These are phyloP conservation scores for Ptychochromis oligacanthus DNA, from an alignment of 2,113 vertebrate species.

Conservation along the genomic window DNA sequence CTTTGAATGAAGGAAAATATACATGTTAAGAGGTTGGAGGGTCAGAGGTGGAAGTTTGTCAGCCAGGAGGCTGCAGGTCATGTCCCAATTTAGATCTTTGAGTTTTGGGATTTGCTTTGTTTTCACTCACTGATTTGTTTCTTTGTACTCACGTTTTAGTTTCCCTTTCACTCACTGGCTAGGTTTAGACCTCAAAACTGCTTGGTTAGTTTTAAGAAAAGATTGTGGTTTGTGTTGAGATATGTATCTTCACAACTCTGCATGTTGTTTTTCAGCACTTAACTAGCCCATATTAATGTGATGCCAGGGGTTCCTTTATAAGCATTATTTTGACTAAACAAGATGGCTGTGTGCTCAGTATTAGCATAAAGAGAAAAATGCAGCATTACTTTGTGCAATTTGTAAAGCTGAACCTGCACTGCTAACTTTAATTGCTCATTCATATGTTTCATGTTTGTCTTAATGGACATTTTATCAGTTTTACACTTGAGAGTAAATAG, in stretches of 20 bases:
- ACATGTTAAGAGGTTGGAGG: not conserved
- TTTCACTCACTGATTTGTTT: not conserved
- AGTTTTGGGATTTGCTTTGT: not conserved
- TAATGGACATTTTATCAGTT: not conserved
- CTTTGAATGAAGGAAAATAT: not conserved
- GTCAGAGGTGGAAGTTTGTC: not conserved
- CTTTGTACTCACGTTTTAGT: not conserved
- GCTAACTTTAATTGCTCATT: not conserved
- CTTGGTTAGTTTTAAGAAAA: not conserved
- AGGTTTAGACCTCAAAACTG: not conserved
- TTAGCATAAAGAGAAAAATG: not conserved
- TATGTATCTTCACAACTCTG: not conserved
- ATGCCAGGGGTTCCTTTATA: too few relatives aligned
- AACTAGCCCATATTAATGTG: not conserved
- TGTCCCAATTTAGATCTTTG: rapidly evolving
- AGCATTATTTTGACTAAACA: too few relatives aligned
- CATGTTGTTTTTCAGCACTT: not conserved
- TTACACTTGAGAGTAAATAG: too few relatives aligned
- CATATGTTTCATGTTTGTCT: not conserved
- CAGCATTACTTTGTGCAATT: rapidly evolving
- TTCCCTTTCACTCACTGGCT: not conserved
- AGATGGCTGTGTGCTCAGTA: not conserved
- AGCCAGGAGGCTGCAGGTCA: not conserved
- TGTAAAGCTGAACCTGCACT: not conserved
- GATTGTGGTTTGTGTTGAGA: not conserved